These are phyloP conservation scores for Rhizoglyphus robini DNA, from an alignment of 1,140 invertebrate species.

Conservation along the genomic window DNA sequence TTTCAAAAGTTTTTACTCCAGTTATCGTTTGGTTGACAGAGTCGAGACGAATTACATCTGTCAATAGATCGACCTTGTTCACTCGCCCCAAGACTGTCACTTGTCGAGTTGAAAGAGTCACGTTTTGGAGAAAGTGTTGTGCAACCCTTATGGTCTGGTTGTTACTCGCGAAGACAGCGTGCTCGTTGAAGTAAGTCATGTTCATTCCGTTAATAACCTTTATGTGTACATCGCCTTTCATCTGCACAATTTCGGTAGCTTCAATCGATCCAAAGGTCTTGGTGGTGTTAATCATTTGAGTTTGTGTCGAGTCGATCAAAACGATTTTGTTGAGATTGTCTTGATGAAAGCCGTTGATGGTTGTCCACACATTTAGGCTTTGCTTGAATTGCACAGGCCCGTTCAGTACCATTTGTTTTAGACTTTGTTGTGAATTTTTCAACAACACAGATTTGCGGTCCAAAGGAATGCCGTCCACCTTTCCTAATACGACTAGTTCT, in stretches of 20 bases:
- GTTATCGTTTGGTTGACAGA: not conserved
- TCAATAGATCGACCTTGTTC: not conserved
- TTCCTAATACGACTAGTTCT: not conserved
- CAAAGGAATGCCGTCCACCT: not conserved
- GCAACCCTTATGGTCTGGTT: not conserved
- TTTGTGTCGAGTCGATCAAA: not conserved
- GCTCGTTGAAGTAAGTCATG: not conserved
- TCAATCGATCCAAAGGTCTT: not conserved
- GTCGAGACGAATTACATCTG: not conserved
- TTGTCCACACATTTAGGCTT: not conserved
- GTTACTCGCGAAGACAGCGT: not conserved
- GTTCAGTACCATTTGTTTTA: not conserved
- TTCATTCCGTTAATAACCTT: not conserved
- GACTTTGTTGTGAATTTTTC: not conserved
- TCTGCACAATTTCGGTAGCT: not conserved
- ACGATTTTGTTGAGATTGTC: not conserved
- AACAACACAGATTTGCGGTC: not conserved
- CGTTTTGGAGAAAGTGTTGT: not conserved
- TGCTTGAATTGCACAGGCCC: not conserved
- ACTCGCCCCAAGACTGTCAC: not conserved
- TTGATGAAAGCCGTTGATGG: not conserved
- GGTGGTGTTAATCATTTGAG: not conserved
- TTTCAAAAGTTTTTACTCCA: constrained; percentile 1
- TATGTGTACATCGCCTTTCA: not conserved
- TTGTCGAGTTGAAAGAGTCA: not conserved